Evolutionary conservation across 2,113 vertebrate species (phyloP), one percentile per base, ranked within the genome.

Genomic region (Morone chrysops): DNA sequence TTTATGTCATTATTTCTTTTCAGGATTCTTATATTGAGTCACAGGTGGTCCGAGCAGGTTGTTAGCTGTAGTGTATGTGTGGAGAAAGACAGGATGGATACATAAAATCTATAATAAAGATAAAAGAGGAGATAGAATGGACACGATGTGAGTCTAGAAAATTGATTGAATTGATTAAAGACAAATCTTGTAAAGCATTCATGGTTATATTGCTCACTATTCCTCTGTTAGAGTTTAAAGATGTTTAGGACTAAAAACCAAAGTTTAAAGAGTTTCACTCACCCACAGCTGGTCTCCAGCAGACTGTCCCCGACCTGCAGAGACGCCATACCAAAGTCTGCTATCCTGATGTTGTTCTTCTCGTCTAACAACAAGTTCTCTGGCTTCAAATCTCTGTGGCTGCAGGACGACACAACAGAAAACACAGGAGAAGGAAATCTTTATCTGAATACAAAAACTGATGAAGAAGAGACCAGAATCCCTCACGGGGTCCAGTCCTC

Each of bases 231-330:
- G 31, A 31, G 31, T 31, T 31, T 31, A 31, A 31, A 2, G 31
- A 2, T 31, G 31, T 31, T 31, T 41, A 20, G 17, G 16, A 40
- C 31, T 3, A 31, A 60, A 4, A 36, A 8, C 5, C 25, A 60
- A 13, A n/a, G n/a, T n/a, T n/a, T n/a, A n/a, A n/a, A n/a, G n/a
- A 17, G 59, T 17, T 61, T 4, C 6, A 96, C 97, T 96, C 92
- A 99, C 98, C 98, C 98, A 25, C 98, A 99, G 94, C 98, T 99
- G 91, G 98, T 99, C 96, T 99, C 98, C 95, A 99, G 94, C 87
- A 99, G 96, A 95, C 97, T 99, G 94, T 99, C 98, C 80, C 98
- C 98, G 86, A 99, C 98, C 96, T 99, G 98, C 96, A 99, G 96
- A 25, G 98, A 99, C 41, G 98, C 98, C 98, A 99, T 99, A 83